Percentiles rank a stretch among this genome's conserved stretches.
Evolutionary conservation across 2,113 vertebrate species (phyloP).

Genomic region (rabbit (Oryctolagus cuniculus)): DNA sequence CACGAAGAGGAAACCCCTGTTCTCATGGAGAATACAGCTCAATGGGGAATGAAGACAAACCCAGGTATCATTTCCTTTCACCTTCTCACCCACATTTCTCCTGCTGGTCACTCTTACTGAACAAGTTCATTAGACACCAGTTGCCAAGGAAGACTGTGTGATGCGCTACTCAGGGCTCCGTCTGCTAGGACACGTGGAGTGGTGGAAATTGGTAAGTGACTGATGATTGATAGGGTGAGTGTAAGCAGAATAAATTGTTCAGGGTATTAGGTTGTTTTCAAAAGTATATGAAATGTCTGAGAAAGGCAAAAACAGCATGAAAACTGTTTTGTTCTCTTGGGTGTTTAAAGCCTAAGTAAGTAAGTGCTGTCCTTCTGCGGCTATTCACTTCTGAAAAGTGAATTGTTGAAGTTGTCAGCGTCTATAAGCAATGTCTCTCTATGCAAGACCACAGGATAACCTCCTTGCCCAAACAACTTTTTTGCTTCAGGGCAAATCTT

Average conservation of each 20-base stretch:
- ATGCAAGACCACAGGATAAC: neutral
- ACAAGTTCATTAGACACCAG: neutral
- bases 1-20: fast-evolving
- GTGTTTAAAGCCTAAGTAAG: slow-evolving; percentile 73
- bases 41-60: neutral
- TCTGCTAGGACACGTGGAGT: neutral
- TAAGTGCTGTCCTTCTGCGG: neutral
- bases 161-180: neutral
- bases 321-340: slow-evolving; percentile 5
- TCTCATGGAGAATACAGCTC: neutral
- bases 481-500: slow-evolving; percentile 66
- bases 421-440: slow-evolving; percentile 46
- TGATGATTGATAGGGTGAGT: neutral
- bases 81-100: neutral
- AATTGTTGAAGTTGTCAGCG: slow-evolving; percentile 58
- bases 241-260: neutral
- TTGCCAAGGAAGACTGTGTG: neutral
- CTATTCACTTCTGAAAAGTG: slow-evolving; percentile 31
- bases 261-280: neutral
- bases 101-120: fast-evolving
- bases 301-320: slow-evolving; percentile 8
- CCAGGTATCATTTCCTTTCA: neutral
- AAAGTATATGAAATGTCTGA: slow-evolving; percentile 1
- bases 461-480: neutral
- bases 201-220: neutral